Evolutionary conservation across 2,113 vertebrate species (phyloP).

Genomic region (Odontophorus gujanensis): DNA sequence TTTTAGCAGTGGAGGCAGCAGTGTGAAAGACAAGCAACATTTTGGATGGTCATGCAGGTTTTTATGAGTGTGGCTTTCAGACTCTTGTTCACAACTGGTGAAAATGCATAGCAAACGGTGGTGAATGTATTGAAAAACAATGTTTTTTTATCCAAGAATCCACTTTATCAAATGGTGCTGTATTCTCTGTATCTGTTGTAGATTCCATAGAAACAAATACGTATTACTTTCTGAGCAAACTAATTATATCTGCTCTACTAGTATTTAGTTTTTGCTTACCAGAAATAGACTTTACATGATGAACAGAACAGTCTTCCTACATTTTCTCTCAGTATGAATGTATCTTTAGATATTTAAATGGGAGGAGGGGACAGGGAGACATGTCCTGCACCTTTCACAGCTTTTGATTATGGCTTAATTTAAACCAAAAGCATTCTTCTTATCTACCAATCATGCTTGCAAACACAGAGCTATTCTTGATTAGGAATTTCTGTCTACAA

Average conservation of each 20-base stretch:
- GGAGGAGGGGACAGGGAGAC: accelerated
- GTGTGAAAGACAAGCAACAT: no score
- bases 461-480: background rate
- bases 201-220: background rate
- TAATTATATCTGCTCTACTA: background rate
- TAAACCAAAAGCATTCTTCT: background rate
- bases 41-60: no score
- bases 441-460: background rate
- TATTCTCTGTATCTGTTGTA: background rate
- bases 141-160: background rate
- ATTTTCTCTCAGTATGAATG: background rate
- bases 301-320: background rate
- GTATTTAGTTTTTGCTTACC: background rate
- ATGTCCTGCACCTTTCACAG: background rate
- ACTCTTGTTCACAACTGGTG: background rate
- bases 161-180: background rate
- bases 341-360: background rate
- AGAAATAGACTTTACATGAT: background rate
- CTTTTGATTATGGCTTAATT: background rate
- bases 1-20: no score
- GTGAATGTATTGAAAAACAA: background rate
- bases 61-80: no score
- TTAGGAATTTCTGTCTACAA: background rate
- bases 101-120: background rate
- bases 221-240: background rate